Percentiles rank a stretch among this genome's conserved stretches.
phyloP scores from a whole-genome alignment of 2,113 vertebrate genomes.

The Rhagologus leucostigma region DNA sequence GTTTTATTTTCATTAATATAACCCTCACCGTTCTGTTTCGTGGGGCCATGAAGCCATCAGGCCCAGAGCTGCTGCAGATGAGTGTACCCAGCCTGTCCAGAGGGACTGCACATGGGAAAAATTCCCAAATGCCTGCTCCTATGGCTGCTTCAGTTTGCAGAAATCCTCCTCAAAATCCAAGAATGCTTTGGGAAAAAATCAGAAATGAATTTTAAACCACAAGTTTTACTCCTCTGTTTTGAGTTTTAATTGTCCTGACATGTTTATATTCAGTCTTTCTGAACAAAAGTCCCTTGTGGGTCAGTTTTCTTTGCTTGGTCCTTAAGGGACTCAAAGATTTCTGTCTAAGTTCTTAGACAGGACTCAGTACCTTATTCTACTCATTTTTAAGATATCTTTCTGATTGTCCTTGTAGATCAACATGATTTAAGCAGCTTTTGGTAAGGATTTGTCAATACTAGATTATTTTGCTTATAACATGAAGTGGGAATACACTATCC shows the following conservation, averaged over 20 bases:
- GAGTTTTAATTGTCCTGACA: not conserved
- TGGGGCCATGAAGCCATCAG: not conserved
- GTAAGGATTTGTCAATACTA: not conserved
- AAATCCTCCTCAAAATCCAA: not conserved
- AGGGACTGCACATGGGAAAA: not conserved
- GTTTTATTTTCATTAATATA: not conserved
- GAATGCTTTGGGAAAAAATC: not conserved
- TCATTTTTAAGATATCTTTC: not conserved
- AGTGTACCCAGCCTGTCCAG: accelerated
- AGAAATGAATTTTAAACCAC: not conserved
- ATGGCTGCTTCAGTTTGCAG: not conserved
- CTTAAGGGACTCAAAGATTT: not conserved
- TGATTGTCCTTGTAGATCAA: not conserved
- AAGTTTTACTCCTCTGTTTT: not conserved
- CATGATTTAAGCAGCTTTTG: not conserved
- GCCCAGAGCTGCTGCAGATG: not conserved
- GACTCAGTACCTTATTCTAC: not conserved
- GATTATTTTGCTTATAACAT: not conserved
- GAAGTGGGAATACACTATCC: not conserved
- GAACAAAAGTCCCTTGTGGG: not conserved
- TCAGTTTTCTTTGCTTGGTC: not conserved
- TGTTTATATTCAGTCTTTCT: not conserved
- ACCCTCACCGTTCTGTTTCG: not conserved
- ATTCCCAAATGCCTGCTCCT: not conserved
- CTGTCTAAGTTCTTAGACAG: not conserved